Evolutionary conservation across 1,140 invertebrate species (phyloP).

Genomic region (Lordiphosa collinella): DNA sequence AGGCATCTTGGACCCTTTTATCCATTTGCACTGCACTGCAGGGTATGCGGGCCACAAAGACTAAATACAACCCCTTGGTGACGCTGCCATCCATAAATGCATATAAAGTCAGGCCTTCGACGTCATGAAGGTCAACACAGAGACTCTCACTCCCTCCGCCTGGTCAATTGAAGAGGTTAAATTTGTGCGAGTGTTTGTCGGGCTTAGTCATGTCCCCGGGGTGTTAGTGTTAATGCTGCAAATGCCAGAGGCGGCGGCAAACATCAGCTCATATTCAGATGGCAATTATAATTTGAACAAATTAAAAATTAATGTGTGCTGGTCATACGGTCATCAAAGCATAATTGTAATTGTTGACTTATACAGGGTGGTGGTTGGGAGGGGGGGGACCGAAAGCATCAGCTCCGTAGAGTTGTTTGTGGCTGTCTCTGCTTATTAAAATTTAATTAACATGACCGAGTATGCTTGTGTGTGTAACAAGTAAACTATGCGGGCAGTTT

Average conservation of each 20-base stretch:
- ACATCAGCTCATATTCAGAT: constrained; percentile 14
- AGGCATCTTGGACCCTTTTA: neutral
- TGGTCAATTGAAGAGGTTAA: constrained; percentile 72
- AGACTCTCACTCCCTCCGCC: constrained; percentile 13
- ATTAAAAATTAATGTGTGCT: constrained; percentile 70
- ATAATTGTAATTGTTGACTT: constrained; percentile 70
- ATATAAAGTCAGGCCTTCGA: constrained; percentile 15
- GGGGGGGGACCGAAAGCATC: neutral
- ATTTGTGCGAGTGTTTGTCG: constrained; percentile 47
- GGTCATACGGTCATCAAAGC: constrained; percentile 69
- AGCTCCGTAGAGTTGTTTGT: constrained; percentile 2
- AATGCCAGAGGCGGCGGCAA: constrained; percentile 36
- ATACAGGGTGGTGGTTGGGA: constrained; percentile 10
- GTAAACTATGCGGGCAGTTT: constrained; percentile 35
- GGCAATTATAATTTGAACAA: constrained; percentile 71
- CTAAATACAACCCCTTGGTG: constrained; percentile 2
- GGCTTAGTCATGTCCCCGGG: constrained; percentile 61
- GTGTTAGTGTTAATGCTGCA: constrained; percentile 60
- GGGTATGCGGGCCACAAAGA: constrained; percentile 39
- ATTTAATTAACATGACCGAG: constrained; percentile 8
- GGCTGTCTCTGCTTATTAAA: constrained; percentile 11
- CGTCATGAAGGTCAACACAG: constrained; percentile 60
- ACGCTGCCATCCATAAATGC: constrained; percentile 32
- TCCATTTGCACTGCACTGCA: neutral
- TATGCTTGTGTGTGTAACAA: constrained; percentile 7